Evolutionary conservation across 2,888 invertebrate genomes (phyloP).

Genomic region (Diloba caeruleocephala): DNA sequence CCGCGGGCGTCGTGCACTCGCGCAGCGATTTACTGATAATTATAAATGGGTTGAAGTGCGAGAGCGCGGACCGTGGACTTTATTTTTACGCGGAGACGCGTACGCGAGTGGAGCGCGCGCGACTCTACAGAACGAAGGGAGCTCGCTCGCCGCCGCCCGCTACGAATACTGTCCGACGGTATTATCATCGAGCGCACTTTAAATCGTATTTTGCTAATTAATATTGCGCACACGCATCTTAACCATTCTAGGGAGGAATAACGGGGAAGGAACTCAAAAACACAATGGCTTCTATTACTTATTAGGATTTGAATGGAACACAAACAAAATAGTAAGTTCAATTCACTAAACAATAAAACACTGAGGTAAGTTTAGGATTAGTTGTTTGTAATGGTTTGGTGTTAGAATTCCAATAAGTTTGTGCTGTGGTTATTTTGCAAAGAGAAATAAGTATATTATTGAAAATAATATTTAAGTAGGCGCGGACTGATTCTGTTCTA

Average conservation of each 20-base stretch:
- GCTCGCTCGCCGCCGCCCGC: slow-evolving; percentile 70
- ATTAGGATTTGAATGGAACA: slow-evolving; percentile 67
- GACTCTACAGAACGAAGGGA: slow-evolving; percentile 77
- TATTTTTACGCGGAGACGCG: slow-evolving; percentile 88
- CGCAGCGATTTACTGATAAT: slow-evolving; percentile 88
- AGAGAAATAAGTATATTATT: slow-evolving; percentile 4
- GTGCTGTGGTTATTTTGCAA: slow-evolving; percentile 12
- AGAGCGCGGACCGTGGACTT: slow-evolving; percentile 85
- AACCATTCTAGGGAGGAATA: slow-evolving; percentile 80
- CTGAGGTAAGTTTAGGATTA: slow-evolving; percentile 27
- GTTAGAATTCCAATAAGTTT: slow-evolving; percentile 6
- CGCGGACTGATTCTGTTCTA: slow-evolving; percentile 1
- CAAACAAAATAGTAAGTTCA: slow-evolving; percentile 62
- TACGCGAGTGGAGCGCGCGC: slow-evolving; percentile 82
- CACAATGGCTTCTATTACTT: slow-evolving; percentile 73
- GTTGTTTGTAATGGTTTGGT: slow-evolving; percentile 36
- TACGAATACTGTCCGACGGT: slow-evolving; percentile 70
- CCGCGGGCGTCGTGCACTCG: slow-evolving; percentile 84
- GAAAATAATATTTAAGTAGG: slow-evolving; percentile 20
- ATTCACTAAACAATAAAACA: slow-evolving; percentile 45
- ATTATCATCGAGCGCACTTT: slow-evolving; percentile 80
- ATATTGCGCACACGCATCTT: slow-evolving; percentile 79
- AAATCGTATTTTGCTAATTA: slow-evolving; percentile 81
- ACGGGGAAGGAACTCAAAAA: slow-evolving; percentile 76
- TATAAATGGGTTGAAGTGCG: slow-evolving; percentile 88